These are phyloP conservation scores for Urocyon cinereoargenteus DNA, from an alignment of 2,797 vertebrate species.

Conservation along the genomic window DNA sequence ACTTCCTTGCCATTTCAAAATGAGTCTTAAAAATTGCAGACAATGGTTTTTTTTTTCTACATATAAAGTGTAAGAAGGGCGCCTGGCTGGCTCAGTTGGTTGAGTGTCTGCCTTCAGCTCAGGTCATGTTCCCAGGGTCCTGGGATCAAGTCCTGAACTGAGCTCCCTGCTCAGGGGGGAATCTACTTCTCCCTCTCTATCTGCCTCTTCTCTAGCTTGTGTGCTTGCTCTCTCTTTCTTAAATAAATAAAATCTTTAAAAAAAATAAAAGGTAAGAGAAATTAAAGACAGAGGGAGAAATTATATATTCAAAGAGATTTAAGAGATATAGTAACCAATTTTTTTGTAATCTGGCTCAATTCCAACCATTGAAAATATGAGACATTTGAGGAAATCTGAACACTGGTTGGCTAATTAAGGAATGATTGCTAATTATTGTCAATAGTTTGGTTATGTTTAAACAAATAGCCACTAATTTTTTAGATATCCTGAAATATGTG, in stretches of 20 bases:
- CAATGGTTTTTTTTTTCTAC: not conserved
- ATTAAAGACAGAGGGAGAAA: not conserved
- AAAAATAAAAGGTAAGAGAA: not conserved
- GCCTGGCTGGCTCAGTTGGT: no score
- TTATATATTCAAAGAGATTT: not conserved
- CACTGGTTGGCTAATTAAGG: not conserved
- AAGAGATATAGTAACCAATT: not conserved
- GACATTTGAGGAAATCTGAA: not conserved
- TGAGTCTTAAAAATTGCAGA: not conserved
- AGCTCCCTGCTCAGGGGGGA: no score
- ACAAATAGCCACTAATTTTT: not conserved
- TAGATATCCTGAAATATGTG: not conserved
- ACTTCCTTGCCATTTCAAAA: constrained; percentile 46
- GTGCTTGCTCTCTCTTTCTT: no score
- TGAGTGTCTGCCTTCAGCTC: no score
- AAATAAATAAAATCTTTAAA: no score
- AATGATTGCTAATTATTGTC: not conserved
- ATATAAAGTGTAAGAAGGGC: not conserved
- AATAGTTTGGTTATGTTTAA: not conserved
- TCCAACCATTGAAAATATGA: not conserved
- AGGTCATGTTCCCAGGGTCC: no score
- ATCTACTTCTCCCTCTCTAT: no score
- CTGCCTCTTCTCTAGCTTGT: no score
- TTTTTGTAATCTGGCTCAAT: not conserved
- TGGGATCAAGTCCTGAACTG: no score